Conservation (phyloP, 2,888 invertebrate genomes). For the Sabatieria punctata region DNA sequence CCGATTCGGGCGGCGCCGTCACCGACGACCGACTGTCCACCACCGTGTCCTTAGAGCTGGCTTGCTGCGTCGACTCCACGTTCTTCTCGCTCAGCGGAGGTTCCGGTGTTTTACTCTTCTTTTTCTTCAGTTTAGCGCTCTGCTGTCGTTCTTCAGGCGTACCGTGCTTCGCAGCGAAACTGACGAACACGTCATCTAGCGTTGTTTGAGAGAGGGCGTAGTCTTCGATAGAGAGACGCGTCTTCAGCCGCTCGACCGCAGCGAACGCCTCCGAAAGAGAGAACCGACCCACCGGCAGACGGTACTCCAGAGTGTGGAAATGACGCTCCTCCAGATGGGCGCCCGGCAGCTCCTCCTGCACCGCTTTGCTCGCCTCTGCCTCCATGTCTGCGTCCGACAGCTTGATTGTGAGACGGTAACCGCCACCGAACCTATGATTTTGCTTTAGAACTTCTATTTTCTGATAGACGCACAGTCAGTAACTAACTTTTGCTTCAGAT, state of each 20-base stretch:
- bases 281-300: constrained; percentile 27
- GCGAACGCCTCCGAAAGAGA: constrained; percentile 38
- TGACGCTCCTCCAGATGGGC: constrained; percentile 28
- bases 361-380: constrained; percentile 1
- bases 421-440: constrained; percentile 35
- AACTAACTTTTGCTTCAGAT: constrained; percentile 22
- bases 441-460: no score
- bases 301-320: constrained; percentile 36
- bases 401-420: constrained; percentile 31
- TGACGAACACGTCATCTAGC: constrained; percentile 38
- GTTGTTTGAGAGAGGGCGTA: constrained; percentile 44
- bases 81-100: no score
- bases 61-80: no score
- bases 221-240: constrained; percentile 36
- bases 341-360: constrained; percentile 10
- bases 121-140: no score
- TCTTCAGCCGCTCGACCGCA: constrained; percentile 34
- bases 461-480: background rate
- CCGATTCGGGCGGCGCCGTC: no score
- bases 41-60: no score
- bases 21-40: no score
- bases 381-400: constrained; percentile 18
- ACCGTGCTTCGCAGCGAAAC: background rate
- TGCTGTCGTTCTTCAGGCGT: no score
- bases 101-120: no score